Percentiles rank a stretch among this genome's conserved stretches.
Conservation (phyloP, 2,888 invertebrate species). For the Allolobophora icterica region DNA sequence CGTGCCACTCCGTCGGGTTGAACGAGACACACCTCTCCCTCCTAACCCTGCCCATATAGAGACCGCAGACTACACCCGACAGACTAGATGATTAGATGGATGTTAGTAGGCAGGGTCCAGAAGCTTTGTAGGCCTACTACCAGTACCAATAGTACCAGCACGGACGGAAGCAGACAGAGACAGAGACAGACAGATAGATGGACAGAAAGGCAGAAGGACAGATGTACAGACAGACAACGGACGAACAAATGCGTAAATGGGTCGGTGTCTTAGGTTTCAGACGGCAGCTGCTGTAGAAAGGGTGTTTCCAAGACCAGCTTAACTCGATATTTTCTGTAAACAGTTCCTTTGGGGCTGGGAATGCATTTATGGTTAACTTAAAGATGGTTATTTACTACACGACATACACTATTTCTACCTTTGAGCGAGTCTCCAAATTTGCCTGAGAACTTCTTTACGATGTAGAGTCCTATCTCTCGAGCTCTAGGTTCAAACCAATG, state of each 20-base stretch:
- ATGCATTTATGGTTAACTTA: background rate
- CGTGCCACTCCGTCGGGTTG: background rate
- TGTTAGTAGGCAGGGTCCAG: too few relatives aligned
- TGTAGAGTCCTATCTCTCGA: too few relatives aligned
- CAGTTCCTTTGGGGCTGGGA: background rate
- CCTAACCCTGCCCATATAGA: background rate
- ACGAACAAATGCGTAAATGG: background rate
- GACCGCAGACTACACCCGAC: background rate
- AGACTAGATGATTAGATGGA: too few relatives aligned
- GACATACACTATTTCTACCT: background rate
- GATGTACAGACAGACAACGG: background rate
- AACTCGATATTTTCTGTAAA: constrained; percentile 12
- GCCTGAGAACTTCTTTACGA: background rate
- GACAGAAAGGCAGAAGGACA: background rate
- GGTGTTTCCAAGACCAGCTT: background rate
- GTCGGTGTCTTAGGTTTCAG: background rate
- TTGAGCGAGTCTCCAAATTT: background rate
- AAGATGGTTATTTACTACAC: constrained; percentile 9
- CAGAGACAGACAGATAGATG: background rate
- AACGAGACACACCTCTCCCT: background rate
- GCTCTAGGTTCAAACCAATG: too few relatives aligned
- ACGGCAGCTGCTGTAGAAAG: background rate
- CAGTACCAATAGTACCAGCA: background rate
- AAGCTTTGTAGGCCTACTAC: too few relatives aligned
- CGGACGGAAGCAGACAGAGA: background rate